Conservation (phyloP, 1,140 invertebrate species). For the Lucilia cuprina region DNA sequence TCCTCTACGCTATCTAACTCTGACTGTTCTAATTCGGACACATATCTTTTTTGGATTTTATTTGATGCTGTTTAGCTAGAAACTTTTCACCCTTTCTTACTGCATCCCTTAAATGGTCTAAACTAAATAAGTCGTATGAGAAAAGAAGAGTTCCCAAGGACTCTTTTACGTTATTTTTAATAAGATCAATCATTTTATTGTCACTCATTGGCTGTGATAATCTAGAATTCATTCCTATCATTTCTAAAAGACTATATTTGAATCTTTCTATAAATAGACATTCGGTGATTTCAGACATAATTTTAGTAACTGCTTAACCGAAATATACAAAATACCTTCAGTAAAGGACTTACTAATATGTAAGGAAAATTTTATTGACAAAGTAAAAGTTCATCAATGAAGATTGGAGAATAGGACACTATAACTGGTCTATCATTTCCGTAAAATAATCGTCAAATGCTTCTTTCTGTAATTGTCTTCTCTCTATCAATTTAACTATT, state of each 20-base stretch:
- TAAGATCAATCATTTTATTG: not conserved
- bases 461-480: not conserved
- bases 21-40: not conserved
- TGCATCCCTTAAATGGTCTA: not conserved
- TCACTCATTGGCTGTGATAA: not conserved
- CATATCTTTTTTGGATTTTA: not conserved
- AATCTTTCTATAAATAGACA: no score
- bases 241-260: no score
- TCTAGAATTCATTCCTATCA: not conserved
- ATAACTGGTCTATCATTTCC: not conserved
- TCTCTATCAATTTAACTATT: conserved; percentile 16
- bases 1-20: not conserved
- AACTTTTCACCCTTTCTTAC: not conserved
- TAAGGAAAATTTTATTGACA: no score
- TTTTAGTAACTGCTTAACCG: no score
- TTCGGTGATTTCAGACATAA: no score
- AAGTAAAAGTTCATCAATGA: no score
- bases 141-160: not conserved
- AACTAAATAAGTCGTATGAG: not conserved
- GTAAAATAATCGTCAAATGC: conserved; percentile 22
- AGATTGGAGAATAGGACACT: no score
- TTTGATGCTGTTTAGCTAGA: not conserved
- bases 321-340: no score
- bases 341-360: no score
- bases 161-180: conserved; percentile 5